These are phyloP conservation scores for Leuciscus idus DNA, from an alignment of 2,113 vertebrate species.

Conservation along the genomic window DNA sequence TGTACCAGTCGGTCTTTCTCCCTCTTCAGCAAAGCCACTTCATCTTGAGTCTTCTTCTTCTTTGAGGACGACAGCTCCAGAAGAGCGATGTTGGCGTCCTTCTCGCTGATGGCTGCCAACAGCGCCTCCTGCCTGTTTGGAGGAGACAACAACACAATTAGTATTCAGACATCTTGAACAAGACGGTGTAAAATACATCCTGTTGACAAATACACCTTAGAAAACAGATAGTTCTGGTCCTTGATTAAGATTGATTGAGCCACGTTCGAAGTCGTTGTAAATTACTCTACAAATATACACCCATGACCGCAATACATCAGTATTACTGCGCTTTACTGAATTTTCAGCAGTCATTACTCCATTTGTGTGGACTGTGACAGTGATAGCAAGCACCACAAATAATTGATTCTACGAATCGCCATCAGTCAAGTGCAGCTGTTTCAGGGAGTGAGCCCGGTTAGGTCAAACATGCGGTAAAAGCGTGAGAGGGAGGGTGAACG, in stretches of 20 bases:
- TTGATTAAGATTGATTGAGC: too few species aligned
- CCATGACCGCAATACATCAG: too few species aligned
- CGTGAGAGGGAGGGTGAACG: neutral
- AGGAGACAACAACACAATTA: slow-evolving; percentile 19
- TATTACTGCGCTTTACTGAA: too few species aligned
- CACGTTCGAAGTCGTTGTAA: too few species aligned
- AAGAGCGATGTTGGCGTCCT: slow-evolving; percentile 96
- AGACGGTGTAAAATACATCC: neutral
- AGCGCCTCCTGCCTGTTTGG: slow-evolving; percentile 91
- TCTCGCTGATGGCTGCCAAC: slow-evolving; percentile 97
- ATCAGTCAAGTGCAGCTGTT: slow-evolving; percentile 10
- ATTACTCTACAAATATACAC: too few species aligned
- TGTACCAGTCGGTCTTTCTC: slow-evolving; percentile 96
- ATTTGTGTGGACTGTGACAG: too few species aligned
- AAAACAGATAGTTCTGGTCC: too few species aligned
- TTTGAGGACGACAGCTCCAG: slow-evolving; percentile 94
- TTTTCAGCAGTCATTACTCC: too few species aligned
- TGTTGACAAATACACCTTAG: neutral
- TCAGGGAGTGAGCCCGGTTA: slow-evolving; percentile 6
- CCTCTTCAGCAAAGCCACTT: slow-evolving; percentile 91
- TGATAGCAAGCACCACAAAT: slow-evolving; percentile 9
- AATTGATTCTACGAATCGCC: neutral
- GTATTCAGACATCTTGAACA: neutral
- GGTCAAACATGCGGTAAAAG: neutral
- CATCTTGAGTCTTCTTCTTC: slow-evolving; percentile 98